A percentile compares a stretch with the other conserved stretches of the same genome.
Conservation (phyloP, 1,140 invertebrate genomes). For the Caerostris extrusa region DNA sequence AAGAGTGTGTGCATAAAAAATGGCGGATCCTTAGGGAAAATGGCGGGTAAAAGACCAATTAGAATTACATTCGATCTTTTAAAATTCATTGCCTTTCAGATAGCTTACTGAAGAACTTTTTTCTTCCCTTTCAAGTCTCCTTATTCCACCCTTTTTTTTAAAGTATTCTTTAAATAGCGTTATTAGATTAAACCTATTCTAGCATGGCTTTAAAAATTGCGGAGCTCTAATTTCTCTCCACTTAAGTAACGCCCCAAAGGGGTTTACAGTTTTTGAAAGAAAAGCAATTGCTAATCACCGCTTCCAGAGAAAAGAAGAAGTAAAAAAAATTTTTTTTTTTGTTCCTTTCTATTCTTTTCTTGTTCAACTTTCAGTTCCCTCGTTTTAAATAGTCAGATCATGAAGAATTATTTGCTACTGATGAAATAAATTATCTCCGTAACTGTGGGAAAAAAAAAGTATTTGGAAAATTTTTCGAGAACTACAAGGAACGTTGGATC, state of each 20-base stretch:
- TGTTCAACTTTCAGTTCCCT: background rate
- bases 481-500: background rate
- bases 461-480: background rate
- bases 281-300: conserved; percentile 41
- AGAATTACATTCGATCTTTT: conserved; percentile 64
- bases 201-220: background rate
- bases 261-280: background rate
- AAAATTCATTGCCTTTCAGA: conserved; percentile 35
- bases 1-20: background rate
- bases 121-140: background rate
- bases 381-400: background rate
- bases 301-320: background rate
- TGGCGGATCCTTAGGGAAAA: background rate
- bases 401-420: background rate
- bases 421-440: conserved; percentile 41
- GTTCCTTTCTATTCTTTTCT: background rate
- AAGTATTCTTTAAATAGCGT: conserved; percentile 35
- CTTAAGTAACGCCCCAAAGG: conserved; percentile 51
- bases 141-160: background rate
- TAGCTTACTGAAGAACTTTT: conserved; percentile 10
- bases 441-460: background rate
- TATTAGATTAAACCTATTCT: conserved; percentile 60
- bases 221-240: background rate
- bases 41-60: conserved; percentile 12
- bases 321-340: background rate